Percentiles rank a stretch among this genome's conserved stretches.
phyloP scores from a whole-genome alignment of 1,140 invertebrate species.

The Nephila pilipes region DNA sequence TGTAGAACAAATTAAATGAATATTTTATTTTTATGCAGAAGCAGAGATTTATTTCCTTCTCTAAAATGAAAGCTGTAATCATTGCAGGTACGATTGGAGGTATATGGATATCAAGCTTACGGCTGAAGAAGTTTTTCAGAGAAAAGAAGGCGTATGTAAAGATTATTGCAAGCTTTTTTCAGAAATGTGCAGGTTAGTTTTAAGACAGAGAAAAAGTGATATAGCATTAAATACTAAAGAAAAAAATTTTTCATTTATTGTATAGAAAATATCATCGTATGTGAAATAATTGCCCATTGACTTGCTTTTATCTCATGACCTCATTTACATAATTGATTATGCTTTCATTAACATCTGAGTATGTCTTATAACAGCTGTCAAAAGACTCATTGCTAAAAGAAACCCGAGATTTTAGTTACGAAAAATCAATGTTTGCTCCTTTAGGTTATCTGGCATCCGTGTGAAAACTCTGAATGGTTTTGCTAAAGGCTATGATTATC shows the following conservation, averaged over 20 bases:
- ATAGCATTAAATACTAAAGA: background rate
- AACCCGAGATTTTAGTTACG: background rate
- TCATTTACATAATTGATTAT: too few relatives aligned
- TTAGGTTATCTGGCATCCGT: conserved; percentile 78
- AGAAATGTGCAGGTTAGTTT: conserved; percentile 79
- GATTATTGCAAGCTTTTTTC: conserved; percentile 80
- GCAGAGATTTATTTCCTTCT: too few relatives aligned
- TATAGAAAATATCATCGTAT: too few relatives aligned
- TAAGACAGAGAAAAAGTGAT: too few relatives aligned
- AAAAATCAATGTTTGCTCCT: background rate
- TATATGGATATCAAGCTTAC: conserved; percentile 79
- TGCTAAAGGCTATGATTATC: conserved; percentile 80
- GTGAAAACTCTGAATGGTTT: conserved; percentile 81
- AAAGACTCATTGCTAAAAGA: background rate
- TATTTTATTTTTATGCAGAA: too few relatives aligned
- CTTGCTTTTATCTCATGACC: too few relatives aligned
- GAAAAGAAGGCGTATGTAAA: conserved; percentile 79
- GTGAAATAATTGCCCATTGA: too few relatives aligned
- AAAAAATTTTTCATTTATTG: background rate
- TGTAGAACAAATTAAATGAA: too few relatives aligned
- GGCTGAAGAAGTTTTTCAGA: conserved; percentile 79
- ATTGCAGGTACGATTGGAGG: conserved; percentile 79
- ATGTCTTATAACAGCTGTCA: too few relatives aligned
- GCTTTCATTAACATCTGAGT: too few relatives aligned
- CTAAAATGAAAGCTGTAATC: too few relatives aligned